A percentile compares a stretch with the other conserved stretches of the same genome.
phyloP scores from a whole-genome alignment of 2,113 vertebrate genomes.

The Nerophis lumbriciformis region DNA sequence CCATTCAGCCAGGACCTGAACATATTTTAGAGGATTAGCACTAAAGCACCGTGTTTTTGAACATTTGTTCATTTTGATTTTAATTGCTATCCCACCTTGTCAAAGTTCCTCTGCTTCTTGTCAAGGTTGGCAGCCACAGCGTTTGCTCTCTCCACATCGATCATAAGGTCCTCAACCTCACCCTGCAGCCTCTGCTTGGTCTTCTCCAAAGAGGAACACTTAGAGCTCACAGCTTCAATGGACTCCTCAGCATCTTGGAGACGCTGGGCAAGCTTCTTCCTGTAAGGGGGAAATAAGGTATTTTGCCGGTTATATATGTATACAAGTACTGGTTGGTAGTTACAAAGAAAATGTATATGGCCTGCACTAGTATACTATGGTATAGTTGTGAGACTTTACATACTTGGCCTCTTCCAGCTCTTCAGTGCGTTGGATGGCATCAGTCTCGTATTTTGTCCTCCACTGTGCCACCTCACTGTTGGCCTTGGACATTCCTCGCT shows the following conservation, averaged over 20 bases:
- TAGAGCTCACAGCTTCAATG: slow-evolving; percentile 47
- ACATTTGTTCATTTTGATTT: not conserved
- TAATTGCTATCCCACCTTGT: slow-evolving; percentile 27
- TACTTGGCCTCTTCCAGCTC: slow-evolving; percentile 84
- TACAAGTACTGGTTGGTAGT: too few species aligned
- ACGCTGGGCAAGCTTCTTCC: slow-evolving; percentile 53
- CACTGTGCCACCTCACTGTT: slow-evolving; percentile 83
- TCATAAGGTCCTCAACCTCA: too few species aligned
- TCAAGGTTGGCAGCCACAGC: too few species aligned
- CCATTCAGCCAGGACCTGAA: slow-evolving; percentile 61
- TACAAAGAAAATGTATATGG: too few species aligned
- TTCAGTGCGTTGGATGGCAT: slow-evolving; percentile 80
- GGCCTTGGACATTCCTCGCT: slow-evolving; percentile 80
- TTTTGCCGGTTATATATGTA: not conserved
- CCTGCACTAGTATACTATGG: too few species aligned
- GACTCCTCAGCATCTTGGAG: slow-evolving; percentile 49
- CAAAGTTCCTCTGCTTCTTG: slow-evolving; percentile 19
- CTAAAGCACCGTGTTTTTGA: not conserved
- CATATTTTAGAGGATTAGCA: not conserved
- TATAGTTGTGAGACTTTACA: not conserved
- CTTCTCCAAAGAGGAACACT: slow-evolving; percentile 18
- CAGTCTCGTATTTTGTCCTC: slow-evolving; percentile 82
- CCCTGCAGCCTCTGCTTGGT: too few species aligned
- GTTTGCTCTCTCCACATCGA: too few species aligned
- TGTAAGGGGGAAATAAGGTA: not conserved